These are phyloP conservation scores for Dicyrtoma fusca DNA, from an alignment of 2,888 invertebrate species.

Conservation along the genomic window DNA sequence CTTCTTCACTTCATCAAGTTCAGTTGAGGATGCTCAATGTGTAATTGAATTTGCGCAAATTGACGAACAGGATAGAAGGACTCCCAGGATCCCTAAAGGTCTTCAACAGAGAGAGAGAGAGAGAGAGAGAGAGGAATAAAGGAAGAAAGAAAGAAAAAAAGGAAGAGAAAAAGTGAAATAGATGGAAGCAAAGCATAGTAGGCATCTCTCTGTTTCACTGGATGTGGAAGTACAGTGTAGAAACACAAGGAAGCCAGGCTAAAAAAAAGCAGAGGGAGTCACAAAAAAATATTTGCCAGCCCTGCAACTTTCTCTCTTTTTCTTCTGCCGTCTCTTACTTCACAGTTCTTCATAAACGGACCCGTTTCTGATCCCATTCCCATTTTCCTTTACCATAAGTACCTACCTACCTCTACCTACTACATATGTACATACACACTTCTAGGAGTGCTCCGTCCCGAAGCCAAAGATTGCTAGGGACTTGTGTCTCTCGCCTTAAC, in stretches of 20 bases:
- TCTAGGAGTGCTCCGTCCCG: too few species aligned
- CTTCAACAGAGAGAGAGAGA: conserved; percentile 2
- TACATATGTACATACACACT: too few species aligned
- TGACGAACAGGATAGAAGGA: conserved; percentile 39
- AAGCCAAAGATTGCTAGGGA: too few species aligned
- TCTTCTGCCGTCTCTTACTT: conserved; percentile 23
- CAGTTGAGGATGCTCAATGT: conserved; percentile 39
- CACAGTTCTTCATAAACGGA: too few species aligned
- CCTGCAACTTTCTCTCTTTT: conserved; percentile 41
- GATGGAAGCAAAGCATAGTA: conserved; percentile 1
- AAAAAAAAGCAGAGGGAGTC: conserved; percentile 30
- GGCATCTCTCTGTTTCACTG: too few species aligned
- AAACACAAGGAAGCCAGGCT: conserved; percentile 11
- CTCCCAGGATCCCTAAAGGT: conserved; percentile 2
- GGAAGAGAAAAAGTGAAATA: conserved; percentile 24
- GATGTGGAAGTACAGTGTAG: conserved; percentile 4
- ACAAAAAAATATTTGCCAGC: conserved; percentile 44
- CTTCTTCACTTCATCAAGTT: conserved; percentile 41
- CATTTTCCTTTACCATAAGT: too few species aligned
- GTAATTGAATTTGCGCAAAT: conserved; percentile 55
- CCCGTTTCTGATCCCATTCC: too few species aligned
- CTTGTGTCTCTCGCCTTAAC: too few species aligned
- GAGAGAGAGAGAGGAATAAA: too few species aligned
- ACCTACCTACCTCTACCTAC: too few species aligned
- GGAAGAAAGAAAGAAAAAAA: conserved; percentile 28